Conservation (phyloP, 2,113 vertebrate genomes). For the Nematolebias whitei region DNA sequence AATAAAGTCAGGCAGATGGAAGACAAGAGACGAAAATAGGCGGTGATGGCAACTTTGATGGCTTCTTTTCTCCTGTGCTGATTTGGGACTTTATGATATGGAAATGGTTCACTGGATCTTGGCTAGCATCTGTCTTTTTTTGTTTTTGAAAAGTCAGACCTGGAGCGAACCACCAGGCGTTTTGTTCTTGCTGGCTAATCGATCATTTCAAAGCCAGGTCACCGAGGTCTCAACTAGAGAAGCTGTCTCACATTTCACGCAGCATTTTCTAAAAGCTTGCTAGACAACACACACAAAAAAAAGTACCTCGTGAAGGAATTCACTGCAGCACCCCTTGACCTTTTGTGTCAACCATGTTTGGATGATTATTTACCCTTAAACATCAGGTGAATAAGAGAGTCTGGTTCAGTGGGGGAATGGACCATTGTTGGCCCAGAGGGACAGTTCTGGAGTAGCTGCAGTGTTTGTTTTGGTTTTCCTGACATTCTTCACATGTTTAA, state of each 20-base stretch:
- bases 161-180: constrained; percentile 6
- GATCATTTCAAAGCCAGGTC: constrained; percentile 52
- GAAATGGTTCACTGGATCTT: constrained; percentile 39
- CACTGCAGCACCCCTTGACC: constrained; percentile 41
- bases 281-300: constrained; percentile 40
- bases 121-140: constrained; percentile 6
- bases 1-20: constrained; percentile 26
- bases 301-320: constrained; percentile 43
- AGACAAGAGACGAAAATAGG: no score
- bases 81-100: constrained; percentile 30
- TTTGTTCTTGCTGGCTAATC: constrained; percentile 47
- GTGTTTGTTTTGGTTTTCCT: constrained; percentile 18
- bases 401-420: constrained; percentile 12
- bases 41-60: background rate
- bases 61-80: background rate
- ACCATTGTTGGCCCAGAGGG: constrained; percentile 1
- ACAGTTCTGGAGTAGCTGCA: background rate
- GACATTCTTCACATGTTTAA: constrained; percentile 5
- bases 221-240: constrained; percentile 30
- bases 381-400: constrained; percentile 16
- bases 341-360: constrained; percentile 52
- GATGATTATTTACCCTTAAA: constrained; percentile 52
- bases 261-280: constrained; percentile 33
- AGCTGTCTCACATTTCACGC: constrained; percentile 44
- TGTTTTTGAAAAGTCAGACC: constrained; percentile 6